These are phyloP conservation scores for Eira barbara DNA, from an alignment of 2,113 vertebrate genomes.

Conservation along the genomic window DNA sequence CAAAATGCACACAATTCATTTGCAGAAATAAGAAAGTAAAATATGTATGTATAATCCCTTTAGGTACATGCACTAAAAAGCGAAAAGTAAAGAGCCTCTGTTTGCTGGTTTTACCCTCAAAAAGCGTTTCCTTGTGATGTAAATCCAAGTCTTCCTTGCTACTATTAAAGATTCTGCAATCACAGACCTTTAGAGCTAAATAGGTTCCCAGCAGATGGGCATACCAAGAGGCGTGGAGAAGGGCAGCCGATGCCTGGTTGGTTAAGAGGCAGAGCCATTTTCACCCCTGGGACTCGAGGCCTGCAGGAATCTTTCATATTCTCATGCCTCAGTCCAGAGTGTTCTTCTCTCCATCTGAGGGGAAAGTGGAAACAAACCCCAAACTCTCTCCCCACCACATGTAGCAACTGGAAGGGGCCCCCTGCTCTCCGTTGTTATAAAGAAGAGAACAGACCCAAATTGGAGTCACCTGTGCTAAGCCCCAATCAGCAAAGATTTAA, in stretches of 20 bases:
- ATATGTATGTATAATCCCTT: neutral
- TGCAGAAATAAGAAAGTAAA: constrained; percentile 1
- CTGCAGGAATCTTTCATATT: neutral
- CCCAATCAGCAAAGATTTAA: neutral
- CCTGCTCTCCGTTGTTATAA: neutral
- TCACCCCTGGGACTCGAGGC: too few species aligned
- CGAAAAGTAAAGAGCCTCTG: neutral
- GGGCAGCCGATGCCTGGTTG: neutral
- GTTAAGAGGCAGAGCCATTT: neutral
- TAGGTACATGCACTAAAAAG: neutral
- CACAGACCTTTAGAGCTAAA: neutral
- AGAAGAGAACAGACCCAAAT: neutral
- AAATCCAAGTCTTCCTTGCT: neutral
- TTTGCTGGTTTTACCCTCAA: neutral
- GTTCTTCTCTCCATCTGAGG: neutral
- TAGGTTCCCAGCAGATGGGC: neutral
- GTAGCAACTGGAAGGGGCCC: neutral
- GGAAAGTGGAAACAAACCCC: neutral
- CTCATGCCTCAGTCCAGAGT: neutral
- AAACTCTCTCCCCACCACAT: neutral
- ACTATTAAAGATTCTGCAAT: neutral
- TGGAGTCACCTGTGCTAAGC: neutral
- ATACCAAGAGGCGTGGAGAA: neutral
- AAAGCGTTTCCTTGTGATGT: neutral
- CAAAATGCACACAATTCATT: neutral